These are phyloP conservation scores for Esox masquinongy DNA, from an alignment of 2,797 vertebrate genomes.

Conservation along the genomic window DNA sequence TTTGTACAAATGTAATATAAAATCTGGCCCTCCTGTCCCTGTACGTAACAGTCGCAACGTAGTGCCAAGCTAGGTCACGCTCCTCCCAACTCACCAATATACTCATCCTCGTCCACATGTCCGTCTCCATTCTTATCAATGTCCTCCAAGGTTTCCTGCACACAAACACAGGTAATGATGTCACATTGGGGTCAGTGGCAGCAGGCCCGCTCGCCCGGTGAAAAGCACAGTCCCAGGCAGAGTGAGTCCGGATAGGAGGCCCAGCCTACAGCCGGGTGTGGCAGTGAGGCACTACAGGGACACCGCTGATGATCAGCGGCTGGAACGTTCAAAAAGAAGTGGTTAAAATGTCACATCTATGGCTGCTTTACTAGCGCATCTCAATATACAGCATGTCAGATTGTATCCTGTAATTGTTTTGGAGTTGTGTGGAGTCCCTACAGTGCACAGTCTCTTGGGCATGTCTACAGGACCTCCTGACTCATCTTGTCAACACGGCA, in stretches of 20 bases:
- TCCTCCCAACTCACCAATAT: slow-evolving; percentile 85
- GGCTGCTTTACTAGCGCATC: not conserved
- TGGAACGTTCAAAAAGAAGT: not conserved
- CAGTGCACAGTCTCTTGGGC: too few species aligned
- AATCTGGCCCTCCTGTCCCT: not conserved
- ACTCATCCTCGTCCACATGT: slow-evolving; percentile 95
- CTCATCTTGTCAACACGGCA: not conserved
- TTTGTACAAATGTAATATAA: too few species aligned
- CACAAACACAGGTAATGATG: slow-evolving; percentile 45
- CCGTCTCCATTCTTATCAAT: slow-evolving; percentile 95
- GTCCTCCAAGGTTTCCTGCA: slow-evolving; percentile 96
- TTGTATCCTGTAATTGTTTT: not conserved
- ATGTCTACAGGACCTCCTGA: not conserved
- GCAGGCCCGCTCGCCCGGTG: slow-evolving; percentile 41
- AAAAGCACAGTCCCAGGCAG: slow-evolving; percentile 41
- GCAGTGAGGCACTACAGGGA: slow-evolving; percentile 36
- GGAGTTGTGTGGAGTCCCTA: too few species aligned
- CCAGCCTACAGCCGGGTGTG: slow-evolving; percentile 38
- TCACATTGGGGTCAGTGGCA: slow-evolving; percentile 39
- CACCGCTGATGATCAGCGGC: slow-evolving; percentile 24
- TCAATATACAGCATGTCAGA: not conserved
- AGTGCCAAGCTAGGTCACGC: not conserved
- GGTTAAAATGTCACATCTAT: not conserved
- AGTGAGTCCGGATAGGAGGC: slow-evolving; percentile 30
- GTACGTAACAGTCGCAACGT: not conserved